These are phyloP conservation scores for Hoplodrina blanda DNA, from an alignment of 2,888 invertebrate species.

Conservation along the genomic window DNA sequence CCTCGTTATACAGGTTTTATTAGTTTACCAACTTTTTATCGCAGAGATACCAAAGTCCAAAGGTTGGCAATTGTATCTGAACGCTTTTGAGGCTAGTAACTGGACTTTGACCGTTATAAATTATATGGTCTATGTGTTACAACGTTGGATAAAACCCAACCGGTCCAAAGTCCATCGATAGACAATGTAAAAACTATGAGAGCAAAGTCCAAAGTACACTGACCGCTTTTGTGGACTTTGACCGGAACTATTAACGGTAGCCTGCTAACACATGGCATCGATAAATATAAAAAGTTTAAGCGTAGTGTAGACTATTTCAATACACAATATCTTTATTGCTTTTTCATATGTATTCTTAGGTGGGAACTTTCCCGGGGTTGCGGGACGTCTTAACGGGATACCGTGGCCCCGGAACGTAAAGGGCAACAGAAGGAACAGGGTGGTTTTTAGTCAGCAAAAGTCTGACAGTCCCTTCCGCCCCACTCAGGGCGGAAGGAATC, in stretches of 20 bases:
- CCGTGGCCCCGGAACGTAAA: too few relatives aligned
- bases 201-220: neutral
- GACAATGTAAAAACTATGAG: neutral
- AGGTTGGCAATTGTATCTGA: neutral
- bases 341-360: too few relatives aligned
- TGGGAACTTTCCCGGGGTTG: too few relatives aligned
- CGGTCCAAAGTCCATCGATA: neutral
- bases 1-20: neutral
- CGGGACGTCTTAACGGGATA: too few relatives aligned
- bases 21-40: neutral
- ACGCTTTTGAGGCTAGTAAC: neutral
- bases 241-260: neutral
- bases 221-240: neutral
- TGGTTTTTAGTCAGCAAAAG: too few relatives aligned
- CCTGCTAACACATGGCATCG: too few relatives aligned
- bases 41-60: slow-evolving; percentile 16
- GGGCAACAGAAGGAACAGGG: too few relatives aligned
- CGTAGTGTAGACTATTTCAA: too few relatives aligned
- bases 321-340: too few relatives aligned
- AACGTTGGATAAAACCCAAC: neutral
- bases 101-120: slow-evolving; percentile 17
- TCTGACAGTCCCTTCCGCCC: too few relatives aligned
- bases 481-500: too few relatives aligned
- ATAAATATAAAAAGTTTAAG: too few relatives aligned
- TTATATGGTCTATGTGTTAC: neutral